phyloP scores from a whole-genome alignment of 2,113 vertebrate species.

The Puffinus mauretanicus region DNA sequence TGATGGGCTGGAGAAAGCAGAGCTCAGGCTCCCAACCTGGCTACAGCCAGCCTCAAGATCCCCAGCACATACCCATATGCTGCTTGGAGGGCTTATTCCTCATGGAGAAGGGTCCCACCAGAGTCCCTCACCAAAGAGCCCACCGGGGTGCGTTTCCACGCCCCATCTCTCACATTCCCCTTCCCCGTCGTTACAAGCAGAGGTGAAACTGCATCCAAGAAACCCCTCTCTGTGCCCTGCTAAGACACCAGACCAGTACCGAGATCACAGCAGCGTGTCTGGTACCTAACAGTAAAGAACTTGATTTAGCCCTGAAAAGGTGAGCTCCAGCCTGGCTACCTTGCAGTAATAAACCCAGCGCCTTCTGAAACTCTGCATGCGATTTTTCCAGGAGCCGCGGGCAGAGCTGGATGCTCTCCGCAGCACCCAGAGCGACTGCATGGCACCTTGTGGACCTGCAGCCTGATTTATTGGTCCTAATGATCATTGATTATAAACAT shows the following conservation, averaged over 20 bases:
- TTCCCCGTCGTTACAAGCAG: background rate
- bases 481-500: background rate
- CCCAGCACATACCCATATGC: background rate
- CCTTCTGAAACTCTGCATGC: background rate
- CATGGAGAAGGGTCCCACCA: background rate
- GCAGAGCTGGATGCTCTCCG: background rate
- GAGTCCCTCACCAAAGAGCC: background rate
- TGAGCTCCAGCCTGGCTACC: background rate
- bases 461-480: background rate
- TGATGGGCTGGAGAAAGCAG: background rate
- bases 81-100: background rate
- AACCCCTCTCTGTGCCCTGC: background rate
- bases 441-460: background rate
- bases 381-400: background rate
- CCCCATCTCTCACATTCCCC: background rate
- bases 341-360: background rate
- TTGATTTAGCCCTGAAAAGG: background rate
- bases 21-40: background rate
- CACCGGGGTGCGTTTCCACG: fast-evolving
- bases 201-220: background rate
- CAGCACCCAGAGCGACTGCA: background rate
- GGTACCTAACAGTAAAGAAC: background rate
- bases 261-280: background rate
- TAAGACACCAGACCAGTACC: background rate
- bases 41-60: background rate